Percentiles rank a stretch among this genome's conserved stretches.
Conservation (phyloP, 2,888 invertebrate genomes). For the Drymonia ruficornis region DNA sequence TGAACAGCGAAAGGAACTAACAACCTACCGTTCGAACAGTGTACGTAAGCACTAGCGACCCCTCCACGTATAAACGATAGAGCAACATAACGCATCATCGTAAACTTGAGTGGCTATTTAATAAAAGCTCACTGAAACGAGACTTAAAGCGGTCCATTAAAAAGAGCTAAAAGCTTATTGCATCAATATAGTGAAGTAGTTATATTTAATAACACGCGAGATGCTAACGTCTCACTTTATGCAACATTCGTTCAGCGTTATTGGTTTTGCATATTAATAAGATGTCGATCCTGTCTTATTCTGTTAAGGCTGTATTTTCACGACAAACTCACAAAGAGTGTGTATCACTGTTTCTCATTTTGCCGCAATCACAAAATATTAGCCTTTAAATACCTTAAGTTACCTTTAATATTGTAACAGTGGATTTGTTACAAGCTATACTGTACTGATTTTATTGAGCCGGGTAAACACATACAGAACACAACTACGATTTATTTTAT, state of each 20-base stretch:
- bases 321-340: not conserved
- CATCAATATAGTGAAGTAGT: constrained; percentile 15
- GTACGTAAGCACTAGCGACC: no score
- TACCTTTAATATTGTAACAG: no score
- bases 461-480: no score
- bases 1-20: no score
- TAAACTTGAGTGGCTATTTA: constrained; percentile 16
- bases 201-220: constrained; percentile 38
- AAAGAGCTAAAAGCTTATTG: constrained; percentile 28
- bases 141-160: constrained; percentile 23
- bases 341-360: no score
- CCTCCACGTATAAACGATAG: no score
- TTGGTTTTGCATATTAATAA: constrained; percentile 69
- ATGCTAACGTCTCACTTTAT: constrained; percentile 45
- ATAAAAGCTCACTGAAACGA: constrained; percentile 26
- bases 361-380: no score
- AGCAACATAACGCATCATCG: not conserved
- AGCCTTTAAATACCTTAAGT: no score
- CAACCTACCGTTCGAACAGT: no score
- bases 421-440: no score
- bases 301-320: not conserved
- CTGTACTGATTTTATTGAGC: no score
- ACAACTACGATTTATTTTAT: no score
- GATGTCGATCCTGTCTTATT: constrained; percentile 25
- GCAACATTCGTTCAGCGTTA: constrained; percentile 57